Conservation (phyloP, 2,797 vertebrate genomes). For the Galago senegalensis region DNA sequence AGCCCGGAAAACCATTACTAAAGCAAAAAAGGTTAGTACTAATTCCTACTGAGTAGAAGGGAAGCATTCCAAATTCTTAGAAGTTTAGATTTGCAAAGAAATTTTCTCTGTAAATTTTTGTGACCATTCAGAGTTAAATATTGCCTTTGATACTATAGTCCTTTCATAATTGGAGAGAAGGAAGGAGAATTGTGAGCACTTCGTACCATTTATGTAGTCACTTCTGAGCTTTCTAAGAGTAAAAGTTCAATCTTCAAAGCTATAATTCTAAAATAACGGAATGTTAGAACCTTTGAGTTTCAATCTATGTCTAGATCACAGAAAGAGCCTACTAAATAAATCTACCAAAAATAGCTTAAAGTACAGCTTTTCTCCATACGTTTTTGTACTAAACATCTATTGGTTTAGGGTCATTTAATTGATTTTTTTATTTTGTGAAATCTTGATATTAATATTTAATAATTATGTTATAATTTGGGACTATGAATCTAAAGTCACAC, state of each 20-base stretch:
- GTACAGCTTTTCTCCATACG: neutral
- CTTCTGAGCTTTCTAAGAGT: constrained; percentile 11
- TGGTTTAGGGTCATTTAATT: neutral
- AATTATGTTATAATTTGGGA: constrained; percentile 8
- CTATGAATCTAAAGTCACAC: neutral
- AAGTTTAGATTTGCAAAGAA: constrained; percentile 61
- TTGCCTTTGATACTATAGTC: neutral
- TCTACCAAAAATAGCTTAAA: constrained; percentile 22
- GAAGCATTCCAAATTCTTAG: neutral
- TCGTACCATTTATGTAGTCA: neutral
- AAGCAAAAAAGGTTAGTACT: neutral
- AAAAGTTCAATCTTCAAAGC: constrained; percentile 57
- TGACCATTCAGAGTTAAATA: constrained; percentile 21
- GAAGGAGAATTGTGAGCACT: neutral
- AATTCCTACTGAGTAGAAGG: neutral
- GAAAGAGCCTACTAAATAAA: constrained; percentile 46
- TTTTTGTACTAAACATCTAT: neutral
- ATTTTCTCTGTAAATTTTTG: neutral
- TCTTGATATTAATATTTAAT: constrained; percentile 32
- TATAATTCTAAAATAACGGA: constrained; percentile 17
- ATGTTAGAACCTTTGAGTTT: constrained; percentile 1
- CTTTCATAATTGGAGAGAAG: constrained; percentile 46
- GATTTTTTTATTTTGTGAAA: constrained; percentile 31
- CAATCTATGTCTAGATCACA: neutral
- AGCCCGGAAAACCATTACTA: neutral